Evolutionary conservation across 2,888 invertebrate species (phyloP).

Genomic region (Prostheceraeus crozeri): DNA sequence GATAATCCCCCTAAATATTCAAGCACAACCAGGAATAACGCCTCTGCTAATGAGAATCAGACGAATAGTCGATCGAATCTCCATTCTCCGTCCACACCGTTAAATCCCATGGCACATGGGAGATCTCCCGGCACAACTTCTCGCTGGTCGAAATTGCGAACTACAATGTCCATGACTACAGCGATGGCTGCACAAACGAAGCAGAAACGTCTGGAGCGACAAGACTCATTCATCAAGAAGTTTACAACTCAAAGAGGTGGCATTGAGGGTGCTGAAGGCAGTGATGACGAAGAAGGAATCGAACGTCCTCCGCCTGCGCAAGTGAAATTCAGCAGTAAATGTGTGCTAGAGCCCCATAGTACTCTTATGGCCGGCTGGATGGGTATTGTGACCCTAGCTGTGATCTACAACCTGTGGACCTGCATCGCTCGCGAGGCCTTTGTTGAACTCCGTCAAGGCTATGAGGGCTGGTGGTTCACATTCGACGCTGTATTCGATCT

Average conservation of each 20-base stretch:
- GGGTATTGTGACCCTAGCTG: conserved; percentile 75
- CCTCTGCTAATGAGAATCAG: too few relatives aligned
- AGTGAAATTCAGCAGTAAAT: neutral
- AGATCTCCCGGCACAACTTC: too few relatives aligned
- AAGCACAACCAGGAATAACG: too few relatives aligned
- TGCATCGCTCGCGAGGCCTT: conserved; percentile 87
- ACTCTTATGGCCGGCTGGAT: conserved; percentile 93
- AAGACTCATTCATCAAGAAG: conserved; percentile 69
- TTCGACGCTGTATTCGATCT: conserved; percentile 74
- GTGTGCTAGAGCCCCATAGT: conserved; percentile 84
- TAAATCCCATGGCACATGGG: too few relatives aligned
- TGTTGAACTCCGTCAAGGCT: conserved; percentile 70
- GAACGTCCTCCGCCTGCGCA: neutral
- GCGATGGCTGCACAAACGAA: conserved; percentile 45
- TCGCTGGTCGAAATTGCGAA: conserved; percentile 81
- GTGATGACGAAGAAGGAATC: conserved; percentile 71
- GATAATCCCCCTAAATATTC: too few relatives aligned
- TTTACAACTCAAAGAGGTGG: conserved; percentile 75
- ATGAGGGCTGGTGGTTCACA: conserved; percentile 35
- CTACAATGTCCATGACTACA: conserved; percentile 61
- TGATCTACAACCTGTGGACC: conserved; percentile 89
- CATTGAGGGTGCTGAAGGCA: too few relatives aligned
- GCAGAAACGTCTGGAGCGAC: conserved; percentile 44
- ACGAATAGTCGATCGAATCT: too few relatives aligned
- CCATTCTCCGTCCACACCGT: too few relatives aligned